Conservation (phyloP, 2,797 vertebrate species). For the Neosilurus mollespiculum region DNA sequence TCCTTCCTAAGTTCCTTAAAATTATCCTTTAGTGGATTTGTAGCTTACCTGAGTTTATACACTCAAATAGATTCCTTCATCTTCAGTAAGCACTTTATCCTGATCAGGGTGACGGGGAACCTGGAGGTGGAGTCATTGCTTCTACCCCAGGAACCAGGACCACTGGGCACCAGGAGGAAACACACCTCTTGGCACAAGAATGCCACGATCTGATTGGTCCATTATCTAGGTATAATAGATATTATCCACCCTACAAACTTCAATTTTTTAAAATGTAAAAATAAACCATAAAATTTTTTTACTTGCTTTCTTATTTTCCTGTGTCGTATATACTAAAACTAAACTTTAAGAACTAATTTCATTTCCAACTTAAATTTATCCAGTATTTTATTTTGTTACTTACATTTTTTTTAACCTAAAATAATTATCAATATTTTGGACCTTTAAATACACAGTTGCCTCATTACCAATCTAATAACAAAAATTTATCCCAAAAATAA, state of each 20-base stretch:
- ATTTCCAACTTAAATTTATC: too few species aligned
- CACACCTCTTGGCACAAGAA: not conserved
- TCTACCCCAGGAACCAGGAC: not conserved
- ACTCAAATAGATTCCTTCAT: not conserved
- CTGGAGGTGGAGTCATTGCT: not conserved
- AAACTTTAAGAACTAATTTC: too few species aligned
- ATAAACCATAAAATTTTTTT: too few species aligned
- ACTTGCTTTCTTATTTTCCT: too few species aligned
- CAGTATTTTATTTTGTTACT: not conserved
- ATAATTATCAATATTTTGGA: not conserved
- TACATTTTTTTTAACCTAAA: not conserved
- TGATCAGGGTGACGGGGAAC: not conserved
- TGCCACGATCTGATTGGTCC: too few species aligned
- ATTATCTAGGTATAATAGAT: too few species aligned
- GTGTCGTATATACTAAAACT: too few species aligned
- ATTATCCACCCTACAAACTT: too few species aligned
- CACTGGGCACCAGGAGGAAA: not conserved
- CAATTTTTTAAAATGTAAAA: too few species aligned
- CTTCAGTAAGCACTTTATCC: not conserved
- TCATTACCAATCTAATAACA: not conserved
- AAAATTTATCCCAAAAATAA: not conserved
- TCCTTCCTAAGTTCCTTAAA: not conserved
- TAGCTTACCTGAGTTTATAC: not conserved
- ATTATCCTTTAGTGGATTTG: not conserved
- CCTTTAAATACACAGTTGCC: not conserved